Conservation (phyloP, 1,140 invertebrate species). For the Orius insidiosus region DNA sequence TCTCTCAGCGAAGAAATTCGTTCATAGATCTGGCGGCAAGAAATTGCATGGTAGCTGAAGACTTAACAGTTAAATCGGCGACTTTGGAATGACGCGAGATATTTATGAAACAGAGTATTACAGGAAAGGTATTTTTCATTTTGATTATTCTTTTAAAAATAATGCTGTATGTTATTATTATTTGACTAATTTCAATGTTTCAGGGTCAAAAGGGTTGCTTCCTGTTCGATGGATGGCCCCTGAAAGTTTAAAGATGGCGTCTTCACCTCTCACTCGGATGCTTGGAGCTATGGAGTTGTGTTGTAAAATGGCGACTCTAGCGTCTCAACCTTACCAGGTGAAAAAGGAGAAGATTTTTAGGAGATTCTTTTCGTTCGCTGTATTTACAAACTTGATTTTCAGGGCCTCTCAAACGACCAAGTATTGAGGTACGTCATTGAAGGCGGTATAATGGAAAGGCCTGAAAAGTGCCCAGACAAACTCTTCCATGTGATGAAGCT, state of each 20-base stretch:
- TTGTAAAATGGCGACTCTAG: slow-evolving; percentile 94
- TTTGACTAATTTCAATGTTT: no score
- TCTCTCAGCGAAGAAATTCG: slow-evolving; percentile 82
- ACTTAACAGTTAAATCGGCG: slow-evolving; percentile 87
- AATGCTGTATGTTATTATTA: no score
- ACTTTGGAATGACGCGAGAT: slow-evolving; percentile 90
- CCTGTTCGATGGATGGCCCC: slow-evolving; percentile 84
- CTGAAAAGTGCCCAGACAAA: slow-evolving; percentile 81
- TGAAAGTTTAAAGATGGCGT: slow-evolving; percentile 92
- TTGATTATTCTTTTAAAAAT: no score
- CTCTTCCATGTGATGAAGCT: slow-evolving; percentile 74
- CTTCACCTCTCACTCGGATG: slow-evolving; percentile 79
- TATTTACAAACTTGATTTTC: slow-evolving; percentile 16
- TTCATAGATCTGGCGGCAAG: slow-evolving; percentile 93
- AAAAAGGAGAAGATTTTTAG: neutral
- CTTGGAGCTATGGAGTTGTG: slow-evolving; percentile 94
- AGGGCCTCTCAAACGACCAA: slow-evolving; percentile 59
- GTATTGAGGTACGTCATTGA: slow-evolving; percentile 69
- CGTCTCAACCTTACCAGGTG: slow-evolving; percentile 87
- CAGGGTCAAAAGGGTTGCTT: slow-evolving; percentile 62
- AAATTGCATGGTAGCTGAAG: slow-evolving; percentile 88
- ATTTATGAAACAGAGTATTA: slow-evolving; percentile 97
- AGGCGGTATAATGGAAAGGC: slow-evolving; percentile 78
- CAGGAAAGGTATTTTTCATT: slow-evolving; percentile 52
- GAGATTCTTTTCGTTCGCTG: no score